Evolutionary conservation across 2,113 vertebrate genomes (phyloP), one percentile per base, ranked within the genome.

Genomic region (Lanius collurio): DNA sequence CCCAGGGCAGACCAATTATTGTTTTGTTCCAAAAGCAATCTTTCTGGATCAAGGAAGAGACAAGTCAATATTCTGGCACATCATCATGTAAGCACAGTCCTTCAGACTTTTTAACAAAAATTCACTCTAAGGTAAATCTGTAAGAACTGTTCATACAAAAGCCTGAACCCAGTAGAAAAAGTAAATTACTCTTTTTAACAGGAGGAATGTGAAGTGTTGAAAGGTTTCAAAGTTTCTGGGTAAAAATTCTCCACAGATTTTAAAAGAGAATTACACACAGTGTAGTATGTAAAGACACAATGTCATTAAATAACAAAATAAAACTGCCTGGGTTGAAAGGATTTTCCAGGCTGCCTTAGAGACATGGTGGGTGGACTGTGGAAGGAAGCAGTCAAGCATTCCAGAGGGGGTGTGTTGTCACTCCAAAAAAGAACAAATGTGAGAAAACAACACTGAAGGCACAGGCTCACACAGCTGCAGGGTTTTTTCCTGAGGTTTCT

Each of bases 1-100:
- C 16, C 37, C 33, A 50, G 23, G 69, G 15, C 10, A 65, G 21
- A 30, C 7, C 10, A 90, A 50, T 50, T 65, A 37, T 4, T 76
- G 22, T 21, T 75, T 71, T 81, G 33, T 31, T 63, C 52, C 71
- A 56, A 64, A 94, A 70, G 16, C 27, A 35, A 68, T 60, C 17
- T 18, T 47, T 57, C 7, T 73, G 26, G 9, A 65, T 52, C 27
- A 69, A 85, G 35, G 47, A 56, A 53, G 9, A 83, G 24, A 41
- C 7, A 59, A 53, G 68, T 31, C 49, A 70, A 2, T 33, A 59
- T 9, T n/a, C 2, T 28, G 20, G 9, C 33, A 63, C 11, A 47
- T 17, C 30, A 53, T 5, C 31, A 13, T 1, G 6, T 17, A 26
- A 78, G 27, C 1, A 3, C 7, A 69, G 10, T 4, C 9, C 35